Base-by-base conservation (phyloP, 2,888 invertebrate species). In the Agriopis leucophaearia region DNA sequence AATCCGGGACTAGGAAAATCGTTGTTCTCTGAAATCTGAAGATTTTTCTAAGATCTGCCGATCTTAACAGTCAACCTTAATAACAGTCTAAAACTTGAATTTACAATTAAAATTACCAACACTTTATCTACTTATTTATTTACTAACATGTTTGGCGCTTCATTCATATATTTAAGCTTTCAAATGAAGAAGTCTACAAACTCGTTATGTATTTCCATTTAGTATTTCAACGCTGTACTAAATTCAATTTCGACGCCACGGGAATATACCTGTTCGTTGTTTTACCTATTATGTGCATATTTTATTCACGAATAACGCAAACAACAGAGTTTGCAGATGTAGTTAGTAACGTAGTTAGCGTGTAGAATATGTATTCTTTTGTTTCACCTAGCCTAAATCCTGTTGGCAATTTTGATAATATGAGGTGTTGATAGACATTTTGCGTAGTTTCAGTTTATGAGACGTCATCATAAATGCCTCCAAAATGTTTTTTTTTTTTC, bases 191-290 rank as follows among this genome's bases (percentile, higher is more conserved):
- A 15, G 27, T n/a, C n/a, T 42, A 13, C 15, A 6, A 44, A 56
- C 16, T 7, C 12, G 42, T 51, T 42, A 42, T 42, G 42, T 35
- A 8, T 54, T 59, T 60, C 50, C 54, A 66, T 60, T 64, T 38
- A 10, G 45, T 27, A 27, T 54, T 54, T 54, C 60, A 7, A 60
- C 36, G 40, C 44, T 64, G 56, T 27, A 42, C 36, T 42, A 45
- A 62, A 70, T 66, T 47, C 38, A 55, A 62, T 50, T 54, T 62
- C 54, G 61, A 67, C 59, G 10, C 48, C 27, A 27, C 58, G 55
- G 36, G 52, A 54, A 16, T 51, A 56, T 59, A 47, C 38, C 18
- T 27, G 38, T 47, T 64, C 10, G 35, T 55, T 51, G 60, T 57
- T 56, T 68, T 51, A 50, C 18, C 13, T 16, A 18, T 12, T 47